A percentile compares a stretch with the other conserved stretches of the same genome.
Conservation (phyloP, 2,113 vertebrate species). For the Microtus oregoni region DNA sequence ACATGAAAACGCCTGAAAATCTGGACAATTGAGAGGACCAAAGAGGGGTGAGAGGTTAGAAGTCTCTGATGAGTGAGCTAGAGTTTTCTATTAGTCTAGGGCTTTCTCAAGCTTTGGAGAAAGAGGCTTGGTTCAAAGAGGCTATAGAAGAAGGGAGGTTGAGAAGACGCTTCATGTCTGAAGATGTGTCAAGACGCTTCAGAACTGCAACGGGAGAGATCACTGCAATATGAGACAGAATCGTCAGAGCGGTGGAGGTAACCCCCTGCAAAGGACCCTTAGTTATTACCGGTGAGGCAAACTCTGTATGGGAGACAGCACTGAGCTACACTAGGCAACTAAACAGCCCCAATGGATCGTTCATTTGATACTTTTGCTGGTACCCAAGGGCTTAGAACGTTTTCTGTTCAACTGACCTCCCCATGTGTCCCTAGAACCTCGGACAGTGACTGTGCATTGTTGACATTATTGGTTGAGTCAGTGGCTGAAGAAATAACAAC, state of each 20-base stretch:
- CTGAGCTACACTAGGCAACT: background rate
- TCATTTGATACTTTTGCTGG: background rate
- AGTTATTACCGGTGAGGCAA: background rate
- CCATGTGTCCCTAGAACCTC: background rate
- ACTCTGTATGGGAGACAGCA: background rate
- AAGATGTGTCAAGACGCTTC: background rate
- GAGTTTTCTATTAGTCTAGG: background rate
- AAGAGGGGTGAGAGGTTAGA: background rate
- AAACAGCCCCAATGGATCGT: background rate
- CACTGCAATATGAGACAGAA: background rate
- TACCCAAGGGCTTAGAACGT: background rate
- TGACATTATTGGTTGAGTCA: background rate
- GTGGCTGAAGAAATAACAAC: background rate
- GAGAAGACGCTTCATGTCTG: background rate
- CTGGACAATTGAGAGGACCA: background rate
- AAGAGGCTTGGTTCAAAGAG: background rate
- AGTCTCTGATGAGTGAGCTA: background rate
- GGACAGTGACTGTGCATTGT: accelerated
- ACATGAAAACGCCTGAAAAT: background rate
- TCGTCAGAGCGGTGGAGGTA: background rate
- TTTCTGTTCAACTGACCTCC: background rate
- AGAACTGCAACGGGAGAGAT: background rate
- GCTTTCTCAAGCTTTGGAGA: background rate
- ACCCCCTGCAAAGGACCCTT: background rate
- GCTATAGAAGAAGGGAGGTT: background rate